Percentiles rank a stretch among this genome's conserved stretches.
Evolutionary conservation across 35 echinoderm and acorn worm genomes (phyloP).

Genomic region (Heliocidaris tuberculata): DNA sequence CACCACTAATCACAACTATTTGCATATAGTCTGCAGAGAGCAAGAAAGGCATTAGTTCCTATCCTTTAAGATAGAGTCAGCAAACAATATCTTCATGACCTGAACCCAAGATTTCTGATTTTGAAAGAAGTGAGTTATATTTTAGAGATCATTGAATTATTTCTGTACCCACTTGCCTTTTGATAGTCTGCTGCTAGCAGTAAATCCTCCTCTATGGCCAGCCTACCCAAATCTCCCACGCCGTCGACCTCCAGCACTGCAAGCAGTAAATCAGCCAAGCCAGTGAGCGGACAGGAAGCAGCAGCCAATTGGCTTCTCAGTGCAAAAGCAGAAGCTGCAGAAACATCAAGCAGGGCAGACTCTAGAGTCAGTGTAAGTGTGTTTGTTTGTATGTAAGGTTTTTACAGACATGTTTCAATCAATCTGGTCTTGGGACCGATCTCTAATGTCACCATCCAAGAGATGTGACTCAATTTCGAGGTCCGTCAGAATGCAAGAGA

Average conservation of each 20-base stretch:
- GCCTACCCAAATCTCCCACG: slow-evolving; percentile 43
- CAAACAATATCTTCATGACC: no score
- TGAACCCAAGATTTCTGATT: no score
- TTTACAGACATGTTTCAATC: background rate
- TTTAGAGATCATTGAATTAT: no score
- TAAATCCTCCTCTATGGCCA: slow-evolving; percentile 31
- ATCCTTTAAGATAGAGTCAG: no score
- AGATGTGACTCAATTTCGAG: no score
- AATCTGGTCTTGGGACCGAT: background rate
- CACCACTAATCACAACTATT: no score
- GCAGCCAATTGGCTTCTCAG: slow-evolving; percentile 93
- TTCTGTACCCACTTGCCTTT: background rate
- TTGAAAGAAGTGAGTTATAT: no score
- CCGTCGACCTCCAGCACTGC: background rate
- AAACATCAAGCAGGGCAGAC: slow-evolving; percentile 1
- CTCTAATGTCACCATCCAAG: background rate
- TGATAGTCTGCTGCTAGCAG: background rate
- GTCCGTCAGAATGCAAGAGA: no score
- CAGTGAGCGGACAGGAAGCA: slow-evolving; percentile 76
- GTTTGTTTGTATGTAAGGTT: background rate
- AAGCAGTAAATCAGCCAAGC: slow-evolving; percentile 15
- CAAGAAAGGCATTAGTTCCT: no score
- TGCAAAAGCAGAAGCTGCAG: slow-evolving; percentile 82
- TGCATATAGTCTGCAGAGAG: no score
- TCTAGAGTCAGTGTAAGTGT: slow-evolving; percentile 75